These are phyloP conservation scores for Rhincodon typus DNA, from an alignment of 2,797 vertebrate genomes.

Conservation along the genomic window DNA sequence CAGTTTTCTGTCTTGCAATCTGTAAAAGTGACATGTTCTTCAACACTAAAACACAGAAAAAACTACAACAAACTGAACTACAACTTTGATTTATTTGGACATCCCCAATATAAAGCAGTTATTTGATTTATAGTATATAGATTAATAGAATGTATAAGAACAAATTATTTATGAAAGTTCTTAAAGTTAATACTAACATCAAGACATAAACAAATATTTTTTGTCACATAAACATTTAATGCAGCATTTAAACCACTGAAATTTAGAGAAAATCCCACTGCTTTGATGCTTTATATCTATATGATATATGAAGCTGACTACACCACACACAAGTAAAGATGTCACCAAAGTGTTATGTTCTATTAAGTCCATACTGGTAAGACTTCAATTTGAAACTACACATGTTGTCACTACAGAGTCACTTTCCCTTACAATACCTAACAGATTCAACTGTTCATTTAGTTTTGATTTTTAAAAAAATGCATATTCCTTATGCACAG, in stretches of 20 bases:
- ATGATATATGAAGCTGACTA: neutral
- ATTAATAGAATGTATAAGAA: neutral
- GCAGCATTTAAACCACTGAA: neutral
- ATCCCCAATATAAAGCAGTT: neutral
- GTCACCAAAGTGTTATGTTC: neutral
- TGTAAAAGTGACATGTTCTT: neutral
- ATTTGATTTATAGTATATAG: neutral
- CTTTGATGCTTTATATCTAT: neutral
- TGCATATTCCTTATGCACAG: neutral
- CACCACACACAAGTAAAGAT: neutral
- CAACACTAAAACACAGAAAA: too few species aligned
- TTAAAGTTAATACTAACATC: neutral
- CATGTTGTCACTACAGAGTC: neutral
- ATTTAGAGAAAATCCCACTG: neutral
- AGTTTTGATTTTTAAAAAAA: neutral
- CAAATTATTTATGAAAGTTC: neutral
- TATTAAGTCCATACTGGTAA: neutral
- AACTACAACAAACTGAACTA: neutral
- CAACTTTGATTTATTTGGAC: neutral
- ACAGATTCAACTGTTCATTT: neutral
- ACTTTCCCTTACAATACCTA: neutral
- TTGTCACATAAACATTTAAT: neutral
- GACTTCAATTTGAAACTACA: neutral
- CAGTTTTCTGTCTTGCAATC: neutral
- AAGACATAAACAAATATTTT: neutral